Conservation (phyloP, 2,113 vertebrate genomes). For the Spilogale gracilis region DNA sequence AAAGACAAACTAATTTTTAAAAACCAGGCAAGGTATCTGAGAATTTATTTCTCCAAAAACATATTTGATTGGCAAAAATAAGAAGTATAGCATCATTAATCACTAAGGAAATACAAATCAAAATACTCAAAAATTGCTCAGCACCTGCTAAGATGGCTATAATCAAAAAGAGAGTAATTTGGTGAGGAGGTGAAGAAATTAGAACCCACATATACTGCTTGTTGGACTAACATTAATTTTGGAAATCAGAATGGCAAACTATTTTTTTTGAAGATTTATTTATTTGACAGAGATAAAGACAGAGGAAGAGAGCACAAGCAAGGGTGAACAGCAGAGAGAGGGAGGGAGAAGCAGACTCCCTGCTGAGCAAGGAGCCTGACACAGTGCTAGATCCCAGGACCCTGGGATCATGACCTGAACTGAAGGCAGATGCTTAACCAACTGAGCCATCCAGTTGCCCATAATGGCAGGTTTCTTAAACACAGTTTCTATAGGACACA, state of each 20-base stretch:
- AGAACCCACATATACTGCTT: neutral
- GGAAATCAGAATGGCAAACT: neutral
- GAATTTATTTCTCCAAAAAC: neutral
- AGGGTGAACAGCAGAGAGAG: too few species aligned
- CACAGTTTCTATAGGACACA: neutral
- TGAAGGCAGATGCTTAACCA: too few species aligned
- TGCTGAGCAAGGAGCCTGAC: too few species aligned
- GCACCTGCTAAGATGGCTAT: neutral
- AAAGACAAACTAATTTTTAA: neutral
- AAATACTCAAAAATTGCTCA: neutral
- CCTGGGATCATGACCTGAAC: too few species aligned
- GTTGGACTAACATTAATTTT: neutral
- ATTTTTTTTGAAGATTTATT: too few species aligned
- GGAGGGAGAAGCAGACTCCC: too few species aligned
- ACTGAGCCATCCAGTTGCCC: too few species aligned
- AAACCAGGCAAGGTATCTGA: neutral
- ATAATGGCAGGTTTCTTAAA: neutral
- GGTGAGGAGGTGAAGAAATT: neutral
- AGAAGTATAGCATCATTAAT: neutral
- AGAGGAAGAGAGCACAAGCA: too few species aligned
- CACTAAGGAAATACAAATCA: neutral
- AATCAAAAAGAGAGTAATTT: neutral
- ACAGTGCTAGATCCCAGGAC: too few species aligned
- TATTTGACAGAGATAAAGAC: too few species aligned
- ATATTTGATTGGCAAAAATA: neutral